Evolutionary conservation across 2,797 vertebrate species (phyloP), one percentile per base, ranked within the genome.

Genomic region (Meda fulgida): DNA sequence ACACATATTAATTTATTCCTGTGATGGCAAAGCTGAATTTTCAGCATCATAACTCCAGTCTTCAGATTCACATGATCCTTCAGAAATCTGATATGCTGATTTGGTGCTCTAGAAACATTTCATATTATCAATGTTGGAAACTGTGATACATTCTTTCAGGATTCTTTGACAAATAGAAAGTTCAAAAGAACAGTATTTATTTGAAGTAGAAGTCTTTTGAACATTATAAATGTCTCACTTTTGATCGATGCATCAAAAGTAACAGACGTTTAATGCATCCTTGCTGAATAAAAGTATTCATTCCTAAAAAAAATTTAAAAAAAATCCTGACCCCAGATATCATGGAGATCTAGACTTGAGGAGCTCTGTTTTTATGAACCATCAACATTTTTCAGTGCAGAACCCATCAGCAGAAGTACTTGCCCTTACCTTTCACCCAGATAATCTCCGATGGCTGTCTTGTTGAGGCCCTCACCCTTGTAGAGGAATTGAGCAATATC

Each of bases 401-500:
- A 63, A 26, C n/a, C n/a, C 65, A 46, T 78, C 19, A 80, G 26
- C 31, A 31, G 26, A 46, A 18, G 2, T 51, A 55, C 13, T n/a
- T 21, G 19, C 38, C 29, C 89, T 89, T 71, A 97, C 98, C 98
- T 96, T 94, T 99, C 97, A 1, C 98, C 98, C 67, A 99, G 94
- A 93, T 98, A 99, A 93, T 99, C 97, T 0, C 98, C 98, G 0
- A 99, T 99, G 87, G 97, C 98, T 0, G 97, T 99, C 86, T 99
- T 99, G 92, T 99, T 99, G 77, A 99, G 97, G 46, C 98, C 98
- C 87, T 99, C 98, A 1, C 97, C 98, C 86, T 98, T 99, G 87
- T 97, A 97, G 21, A 99, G 93, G 89, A 98, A 99, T 92, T 98
- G 97, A 55, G 96, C 98, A 0, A 99, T 98, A 88, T 98, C 97